phyloP scores from a whole-genome alignment of 2,797 vertebrate genomes.

The Sebastes vulpes region DNA sequence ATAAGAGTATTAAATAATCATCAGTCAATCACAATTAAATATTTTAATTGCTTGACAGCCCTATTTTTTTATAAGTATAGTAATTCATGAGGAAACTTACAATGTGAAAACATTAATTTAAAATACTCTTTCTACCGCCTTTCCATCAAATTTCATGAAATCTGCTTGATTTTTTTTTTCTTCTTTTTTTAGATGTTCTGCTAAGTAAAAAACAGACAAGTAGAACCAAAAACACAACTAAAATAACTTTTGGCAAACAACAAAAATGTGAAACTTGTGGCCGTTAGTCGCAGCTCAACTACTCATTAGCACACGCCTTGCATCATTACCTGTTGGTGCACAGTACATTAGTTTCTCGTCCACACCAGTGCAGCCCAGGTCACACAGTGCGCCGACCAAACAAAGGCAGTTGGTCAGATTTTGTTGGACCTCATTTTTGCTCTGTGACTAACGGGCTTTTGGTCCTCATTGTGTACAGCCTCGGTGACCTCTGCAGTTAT shows the following conservation, averaged over 20 bases:
- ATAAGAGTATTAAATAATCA: no score
- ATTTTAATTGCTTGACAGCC: no score
- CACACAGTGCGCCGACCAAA: conserved; percentile 43
- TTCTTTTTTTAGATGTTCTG: neutral
- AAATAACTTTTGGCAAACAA: neutral
- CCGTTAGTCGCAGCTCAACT: neutral
- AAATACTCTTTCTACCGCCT: neutral
- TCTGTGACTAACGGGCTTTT: conserved; percentile 58
- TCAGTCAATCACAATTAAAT: no score
- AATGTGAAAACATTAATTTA: neutral
- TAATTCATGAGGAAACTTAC: neutral
- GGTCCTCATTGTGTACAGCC: conserved; percentile 36
- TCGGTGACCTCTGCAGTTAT: conserved; percentile 60
- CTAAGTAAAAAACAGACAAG: neutral
- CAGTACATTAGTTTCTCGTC: conserved; percentile 1
- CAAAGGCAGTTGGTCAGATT: conserved; percentile 61
- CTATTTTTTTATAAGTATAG: no score
- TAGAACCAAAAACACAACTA: neutral
- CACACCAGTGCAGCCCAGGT: conserved; percentile 30
- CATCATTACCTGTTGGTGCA: conserved; percentile 1
- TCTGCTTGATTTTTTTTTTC: neutral
- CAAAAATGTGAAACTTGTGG: neutral
- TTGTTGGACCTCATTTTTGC: conserved; percentile 49
- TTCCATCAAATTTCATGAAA: neutral
- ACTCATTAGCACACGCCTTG: neutral